Percentiles rank a stretch among this genome's conserved stretches.
Evolutionary conservation across 2,797 vertebrate species (phyloP).

Genomic region (Anolis apletophallus): DNA sequence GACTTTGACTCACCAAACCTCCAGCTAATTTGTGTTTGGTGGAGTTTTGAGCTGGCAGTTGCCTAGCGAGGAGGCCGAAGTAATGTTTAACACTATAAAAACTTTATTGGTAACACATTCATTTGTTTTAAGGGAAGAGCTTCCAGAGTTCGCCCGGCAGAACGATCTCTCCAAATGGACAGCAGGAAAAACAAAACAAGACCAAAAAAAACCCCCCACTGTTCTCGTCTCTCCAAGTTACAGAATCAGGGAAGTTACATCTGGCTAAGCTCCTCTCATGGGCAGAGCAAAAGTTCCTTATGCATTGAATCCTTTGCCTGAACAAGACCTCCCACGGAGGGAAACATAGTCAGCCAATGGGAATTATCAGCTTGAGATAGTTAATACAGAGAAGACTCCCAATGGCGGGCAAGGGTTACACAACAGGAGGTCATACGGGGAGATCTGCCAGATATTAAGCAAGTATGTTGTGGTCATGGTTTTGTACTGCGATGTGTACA

Average conservation of each 20-base stretch:
- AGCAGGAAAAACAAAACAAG: background rate
- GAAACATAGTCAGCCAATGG: background rate
- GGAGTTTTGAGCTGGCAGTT: conserved; percentile 11
- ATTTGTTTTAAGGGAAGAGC: conserved; percentile 32
- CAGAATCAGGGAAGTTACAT: background rate
- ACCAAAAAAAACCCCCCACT: background rate
- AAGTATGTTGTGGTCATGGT: background rate
- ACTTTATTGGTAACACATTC: conserved; percentile 68
- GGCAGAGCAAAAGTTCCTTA: background rate
- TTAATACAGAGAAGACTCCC: background rate
- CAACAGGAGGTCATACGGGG: background rate
- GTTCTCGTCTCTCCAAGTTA: background rate
- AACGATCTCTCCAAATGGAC: background rate
- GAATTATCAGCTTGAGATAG: background rate
- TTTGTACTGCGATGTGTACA: background rate
- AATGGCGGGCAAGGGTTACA: background rate
- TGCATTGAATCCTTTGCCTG: background rate
- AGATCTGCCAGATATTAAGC: background rate
- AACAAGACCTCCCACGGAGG: background rate
- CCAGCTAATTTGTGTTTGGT: background rate
- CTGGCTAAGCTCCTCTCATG: background rate
- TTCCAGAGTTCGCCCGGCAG: conserved; percentile 20
- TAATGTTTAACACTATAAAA: conserved; percentile 72
- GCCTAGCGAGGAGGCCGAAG: background rate
- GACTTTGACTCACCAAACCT: conserved; percentile 11